Evolutionary conservation across 1,140 invertebrate genomes (phyloP).

Genomic region (Pseudomyrmex cubaensis): DNA sequence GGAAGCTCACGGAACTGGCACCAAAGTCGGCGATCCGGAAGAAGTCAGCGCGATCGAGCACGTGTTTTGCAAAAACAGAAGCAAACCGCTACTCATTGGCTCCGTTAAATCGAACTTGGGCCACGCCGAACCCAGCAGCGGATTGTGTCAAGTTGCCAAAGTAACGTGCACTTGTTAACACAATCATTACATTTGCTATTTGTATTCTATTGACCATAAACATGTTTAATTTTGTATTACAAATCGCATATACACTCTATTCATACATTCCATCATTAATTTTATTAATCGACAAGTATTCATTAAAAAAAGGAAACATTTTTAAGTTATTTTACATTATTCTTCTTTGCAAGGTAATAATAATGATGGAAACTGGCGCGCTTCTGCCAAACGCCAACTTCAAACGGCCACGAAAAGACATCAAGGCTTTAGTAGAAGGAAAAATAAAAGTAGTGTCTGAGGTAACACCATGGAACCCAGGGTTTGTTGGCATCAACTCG

Average conservation of each 20-base stretch:
- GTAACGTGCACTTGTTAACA: constrained; percentile 80
- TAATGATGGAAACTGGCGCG: constrained; percentile 89
- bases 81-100: constrained; percentile 91
- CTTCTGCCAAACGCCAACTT: constrained; percentile 92
- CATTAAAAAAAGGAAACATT: neutral
- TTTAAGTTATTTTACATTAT: neutral
- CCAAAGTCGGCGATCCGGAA: constrained; percentile 93
- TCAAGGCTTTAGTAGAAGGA: constrained; percentile 89
- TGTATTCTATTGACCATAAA: constrained; percentile 25
- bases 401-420: constrained; percentile 88
- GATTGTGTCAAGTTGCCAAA: constrained; percentile 93
- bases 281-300: neutral
- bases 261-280: neutral
- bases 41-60: constrained; percentile 94
- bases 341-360: constrained; percentile 83
- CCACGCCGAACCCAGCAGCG: constrained; percentile 95
- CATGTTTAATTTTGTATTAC: neutral
- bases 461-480: constrained; percentile 87
- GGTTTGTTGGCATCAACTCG: constrained; percentile 86
- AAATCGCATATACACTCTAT: neutral
- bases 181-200: constrained; percentile 75
- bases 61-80: constrained; percentile 91
- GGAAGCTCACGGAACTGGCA: constrained; percentile 96
- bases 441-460: constrained; percentile 88
- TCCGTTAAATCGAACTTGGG: constrained; percentile 97